Evolutionary conservation across 2,888 invertebrate species (phyloP).

Genomic region (Boloria euphrosyne): DNA sequence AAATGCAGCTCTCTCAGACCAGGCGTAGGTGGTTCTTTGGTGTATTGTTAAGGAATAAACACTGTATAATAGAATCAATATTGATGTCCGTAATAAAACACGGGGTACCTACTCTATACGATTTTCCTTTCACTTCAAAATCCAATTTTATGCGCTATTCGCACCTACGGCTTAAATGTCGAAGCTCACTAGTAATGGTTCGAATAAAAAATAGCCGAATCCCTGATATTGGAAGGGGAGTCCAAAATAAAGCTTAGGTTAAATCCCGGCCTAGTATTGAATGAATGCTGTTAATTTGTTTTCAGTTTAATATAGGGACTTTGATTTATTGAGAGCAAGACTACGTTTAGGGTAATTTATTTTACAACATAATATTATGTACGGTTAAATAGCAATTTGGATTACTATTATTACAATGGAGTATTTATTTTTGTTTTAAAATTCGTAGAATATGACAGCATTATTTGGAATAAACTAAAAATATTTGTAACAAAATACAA

Average conservation of each 20-base stretch:
- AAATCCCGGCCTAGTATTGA: slow-evolving; percentile 21
- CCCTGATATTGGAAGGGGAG: slow-evolving; percentile 28
- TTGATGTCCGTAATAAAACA: slow-evolving; percentile 25
- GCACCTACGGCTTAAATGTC: slow-evolving; percentile 32
- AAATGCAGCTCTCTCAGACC: slow-evolving; percentile 10
- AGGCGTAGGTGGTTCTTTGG: slow-evolving; percentile 23
- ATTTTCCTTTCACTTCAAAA: slow-evolving; percentile 27
- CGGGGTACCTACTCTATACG: slow-evolving; percentile 8
- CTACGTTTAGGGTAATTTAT: not conserved
- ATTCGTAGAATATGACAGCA: too few species aligned
- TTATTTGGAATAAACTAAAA: too few species aligned
- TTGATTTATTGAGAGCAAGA: not conserved
- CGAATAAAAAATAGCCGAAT: slow-evolving; percentile 28
- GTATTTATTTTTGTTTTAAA: too few species aligned
- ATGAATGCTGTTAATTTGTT: slow-evolving; percentile 15
- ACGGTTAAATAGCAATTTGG: too few species aligned
- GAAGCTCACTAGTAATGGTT: slow-evolving; percentile 28
- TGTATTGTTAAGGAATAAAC: slow-evolving; percentile 1
- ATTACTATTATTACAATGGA: too few species aligned
- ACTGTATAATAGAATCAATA: slow-evolving; percentile 28
- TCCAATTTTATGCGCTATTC: slow-evolving; percentile 33
- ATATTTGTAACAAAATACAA: too few species aligned
- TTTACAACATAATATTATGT: too few species aligned
- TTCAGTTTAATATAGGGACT: slow-evolving; percentile 16
- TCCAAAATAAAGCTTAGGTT: slow-evolving; percentile 26